Evolutionary conservation across 2,888 invertebrate species (phyloP).

Genomic region (Hartigia nigra): DNA sequence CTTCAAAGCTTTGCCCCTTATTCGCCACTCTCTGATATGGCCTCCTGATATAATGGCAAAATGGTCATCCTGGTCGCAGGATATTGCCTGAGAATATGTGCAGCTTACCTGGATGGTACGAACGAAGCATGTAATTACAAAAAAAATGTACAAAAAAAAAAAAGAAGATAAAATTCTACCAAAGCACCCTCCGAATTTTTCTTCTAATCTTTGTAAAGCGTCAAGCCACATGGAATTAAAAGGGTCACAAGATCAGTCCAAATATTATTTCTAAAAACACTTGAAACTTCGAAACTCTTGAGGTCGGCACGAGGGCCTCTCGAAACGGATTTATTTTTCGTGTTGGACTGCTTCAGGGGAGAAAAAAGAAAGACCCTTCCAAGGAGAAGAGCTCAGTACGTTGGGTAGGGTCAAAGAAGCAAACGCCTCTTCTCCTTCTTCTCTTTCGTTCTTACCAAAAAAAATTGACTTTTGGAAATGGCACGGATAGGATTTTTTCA

Average conservation of each 20-base stretch:
- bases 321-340: conserved; percentile 43
- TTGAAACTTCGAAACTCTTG: conserved; percentile 40
- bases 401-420: background rate
- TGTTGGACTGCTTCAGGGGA: conserved; percentile 19
- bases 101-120: background rate
- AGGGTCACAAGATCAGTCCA: conserved; percentile 38
- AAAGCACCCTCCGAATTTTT: background rate
- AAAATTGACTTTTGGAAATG: conserved; percentile 12
- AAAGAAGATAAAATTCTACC: background rate
- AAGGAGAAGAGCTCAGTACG: background rate
- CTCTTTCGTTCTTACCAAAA: conserved; percentile 19
- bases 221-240: conserved; percentile 35
- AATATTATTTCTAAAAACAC: conserved; percentile 47
- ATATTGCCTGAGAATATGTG: background rate
- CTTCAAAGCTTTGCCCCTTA: background rate
- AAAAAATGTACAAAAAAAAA: background rate
- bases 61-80: background rate
- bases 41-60: background rate
- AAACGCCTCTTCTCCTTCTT: background rate
- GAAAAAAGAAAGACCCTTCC: conserved; percentile 10
- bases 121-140: background rate
- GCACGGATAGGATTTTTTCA: background rate
- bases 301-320: conserved; percentile 15
- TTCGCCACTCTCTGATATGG: background rate
- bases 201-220: background rate